These are phyloP conservation scores for Sicus ferrugineus DNA, from an alignment of 2,888 invertebrate species.

Conservation along the genomic window DNA sequence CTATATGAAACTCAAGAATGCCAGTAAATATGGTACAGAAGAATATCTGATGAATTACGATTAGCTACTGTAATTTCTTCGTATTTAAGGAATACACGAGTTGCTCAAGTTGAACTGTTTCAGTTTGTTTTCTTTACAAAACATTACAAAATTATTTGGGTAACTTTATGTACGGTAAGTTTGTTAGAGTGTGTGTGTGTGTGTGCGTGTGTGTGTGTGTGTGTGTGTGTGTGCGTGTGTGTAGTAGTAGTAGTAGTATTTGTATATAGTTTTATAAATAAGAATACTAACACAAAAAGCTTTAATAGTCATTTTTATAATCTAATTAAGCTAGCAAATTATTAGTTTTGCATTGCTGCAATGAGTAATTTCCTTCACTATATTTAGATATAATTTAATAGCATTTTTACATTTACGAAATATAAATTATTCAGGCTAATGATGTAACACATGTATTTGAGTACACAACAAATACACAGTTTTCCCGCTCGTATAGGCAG, in stretches of 20 bases:
- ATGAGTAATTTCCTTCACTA: conserved; percentile 30
- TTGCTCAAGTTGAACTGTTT: conserved; percentile 30
- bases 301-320: conserved; percentile 4
- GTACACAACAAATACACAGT: conserved; percentile 25
- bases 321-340: conserved; percentile 28
- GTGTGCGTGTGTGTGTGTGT: not conserved
- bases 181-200: not conserved
- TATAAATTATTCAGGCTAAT: conserved; percentile 22
- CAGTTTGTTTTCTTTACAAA: conserved; percentile 9
- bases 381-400: conserved; percentile 24
- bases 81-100: conserved; percentile 39
- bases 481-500: conserved; percentile 3
- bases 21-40: conserved; percentile 20
- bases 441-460: conserved; percentile 28
- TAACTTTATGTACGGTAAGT: not conserved
- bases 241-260: not conserved
- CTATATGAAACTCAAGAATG: conserved; percentile 52
- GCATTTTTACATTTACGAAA: conserved; percentile 26
- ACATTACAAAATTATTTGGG: not conserved
- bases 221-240: not conserved
- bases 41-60: conserved; percentile 49
- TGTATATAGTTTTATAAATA: conserved; percentile 21
- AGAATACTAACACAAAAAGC: conserved; percentile 7
- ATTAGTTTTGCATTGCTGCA: conserved; percentile 19
- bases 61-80: conserved; percentile 47